These are phyloP conservation scores for Gallinago stenura DNA, from an alignment of 2,797 vertebrate genomes.

Conservation along the genomic window DNA sequence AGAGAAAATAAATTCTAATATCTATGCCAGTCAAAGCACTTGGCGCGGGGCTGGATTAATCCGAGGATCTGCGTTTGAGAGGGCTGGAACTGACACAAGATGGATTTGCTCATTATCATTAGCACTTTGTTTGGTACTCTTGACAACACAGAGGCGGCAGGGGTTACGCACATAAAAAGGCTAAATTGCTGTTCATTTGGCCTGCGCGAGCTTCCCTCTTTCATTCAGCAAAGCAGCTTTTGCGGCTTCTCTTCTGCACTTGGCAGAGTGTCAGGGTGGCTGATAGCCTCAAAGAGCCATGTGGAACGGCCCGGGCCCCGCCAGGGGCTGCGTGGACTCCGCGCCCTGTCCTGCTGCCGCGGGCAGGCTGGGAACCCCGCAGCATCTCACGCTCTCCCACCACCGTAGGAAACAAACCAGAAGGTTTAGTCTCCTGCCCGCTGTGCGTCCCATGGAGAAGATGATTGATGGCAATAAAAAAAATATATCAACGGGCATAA, in stretches of 20 bases:
- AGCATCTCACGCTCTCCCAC: not conserved
- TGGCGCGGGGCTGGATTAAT: not conserved
- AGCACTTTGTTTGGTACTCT: constrained; percentile 47
- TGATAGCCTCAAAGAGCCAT: not conserved
- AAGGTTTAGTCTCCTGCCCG: not conserved
- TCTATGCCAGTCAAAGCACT: constrained; percentile 32
- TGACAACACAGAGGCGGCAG: constrained; percentile 9
- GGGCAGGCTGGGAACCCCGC: not conserved
- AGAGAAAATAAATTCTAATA: constrained; percentile 33
- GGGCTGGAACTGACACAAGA: constrained; percentile 20
- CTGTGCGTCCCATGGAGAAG: not conserved
- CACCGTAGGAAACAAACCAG: not conserved
- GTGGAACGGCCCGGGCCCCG: not conserved
- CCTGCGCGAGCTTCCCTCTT: not conserved
- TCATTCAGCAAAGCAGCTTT: not conserved
- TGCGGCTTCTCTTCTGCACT: not conserved
- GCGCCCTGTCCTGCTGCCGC: not conserved
- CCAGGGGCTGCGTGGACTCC: not conserved
- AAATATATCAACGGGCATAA: not conserved
- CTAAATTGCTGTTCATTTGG: constrained; percentile 17
- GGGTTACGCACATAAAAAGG: not conserved
- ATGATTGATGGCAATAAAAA: constrained; percentile 16
- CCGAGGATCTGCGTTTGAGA: not conserved
- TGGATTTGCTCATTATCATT: constrained; percentile 35
- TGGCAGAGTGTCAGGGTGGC: not conserved